Evolutionary conservation across 1,140 invertebrate species (phyloP).

Genomic region (Saccostrea cuccullata): DNA sequence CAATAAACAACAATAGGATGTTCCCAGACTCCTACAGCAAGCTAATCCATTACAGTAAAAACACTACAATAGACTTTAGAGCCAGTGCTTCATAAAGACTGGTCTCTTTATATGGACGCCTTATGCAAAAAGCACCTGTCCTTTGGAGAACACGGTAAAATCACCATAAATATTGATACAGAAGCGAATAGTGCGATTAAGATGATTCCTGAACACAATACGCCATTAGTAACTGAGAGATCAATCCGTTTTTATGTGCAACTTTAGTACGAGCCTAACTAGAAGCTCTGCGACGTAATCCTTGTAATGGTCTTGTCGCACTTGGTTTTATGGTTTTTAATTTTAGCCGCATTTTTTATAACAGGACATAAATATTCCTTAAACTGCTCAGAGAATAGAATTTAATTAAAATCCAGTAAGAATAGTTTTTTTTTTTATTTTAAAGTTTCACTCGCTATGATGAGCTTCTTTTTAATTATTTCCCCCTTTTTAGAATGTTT

Average conservation of each 20-base stretch:
- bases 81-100: neutral
- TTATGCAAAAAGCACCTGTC: slow-evolving; percentile 22
- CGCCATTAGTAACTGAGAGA: neutral
- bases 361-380: no score
- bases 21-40: neutral
- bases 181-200: neutral
- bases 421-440: neutral
- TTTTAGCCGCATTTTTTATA: no score
- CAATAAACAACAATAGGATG: neutral
- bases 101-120: neutral
- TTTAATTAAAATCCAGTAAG: no score
- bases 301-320: neutral
- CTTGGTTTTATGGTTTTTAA: neutral
- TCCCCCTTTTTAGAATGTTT: no score
- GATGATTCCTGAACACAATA: neutral
- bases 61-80: neutral
- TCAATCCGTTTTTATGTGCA: neutral
- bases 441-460: neutral
- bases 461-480: neutral
- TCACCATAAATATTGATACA: slow-evolving; percentile 29
- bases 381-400: no score
- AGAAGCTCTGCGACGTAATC: neutral
- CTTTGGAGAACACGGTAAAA: neutral
- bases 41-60: neutral
- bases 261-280: neutral